phyloP scores from a whole-genome alignment of 2,113 vertebrate genomes.

The Silurus asotus region DNA sequence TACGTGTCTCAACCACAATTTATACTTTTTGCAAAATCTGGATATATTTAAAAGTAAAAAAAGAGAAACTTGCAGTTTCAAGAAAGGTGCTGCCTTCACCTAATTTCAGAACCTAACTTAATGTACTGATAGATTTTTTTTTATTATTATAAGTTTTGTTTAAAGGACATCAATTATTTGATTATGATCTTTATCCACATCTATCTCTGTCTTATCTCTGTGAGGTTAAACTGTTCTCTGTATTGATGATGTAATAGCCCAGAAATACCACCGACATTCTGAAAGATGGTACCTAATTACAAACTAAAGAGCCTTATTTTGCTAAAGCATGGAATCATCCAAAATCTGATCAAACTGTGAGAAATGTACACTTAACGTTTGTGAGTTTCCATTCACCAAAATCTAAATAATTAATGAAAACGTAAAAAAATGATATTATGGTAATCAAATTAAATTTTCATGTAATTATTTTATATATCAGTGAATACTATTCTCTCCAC shows the following conservation, averaged over 20 bases:
- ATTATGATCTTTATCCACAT: not conserved
- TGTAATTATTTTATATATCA: not conserved
- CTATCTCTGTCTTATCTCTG: not conserved
- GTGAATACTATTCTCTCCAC: constrained; percentile 12
- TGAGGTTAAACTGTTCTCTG: not conserved
- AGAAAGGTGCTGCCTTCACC: too few species aligned
- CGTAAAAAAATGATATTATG: not conserved
- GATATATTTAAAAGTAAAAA: not conserved
- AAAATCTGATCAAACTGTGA: not conserved
- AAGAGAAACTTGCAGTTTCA: not conserved
- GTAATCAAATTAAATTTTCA: not conserved
- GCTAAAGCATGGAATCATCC: not conserved
- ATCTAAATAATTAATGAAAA: not conserved
- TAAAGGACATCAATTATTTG: not conserved
- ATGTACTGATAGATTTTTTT: not conserved
- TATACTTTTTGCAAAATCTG: not conserved
- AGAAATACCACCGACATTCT: not conserved
- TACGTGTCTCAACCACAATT: not conserved
- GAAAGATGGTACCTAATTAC: constrained; percentile 4
- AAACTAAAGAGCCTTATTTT: not conserved
- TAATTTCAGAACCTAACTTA: not conserved
- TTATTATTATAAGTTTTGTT: not conserved
- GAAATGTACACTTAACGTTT: not conserved
- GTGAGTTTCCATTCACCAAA: not conserved
- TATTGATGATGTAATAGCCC: not conserved